Evolutionary conservation across 92 coral and sea anemone genomes (phyloP), one percentile per base, ranked within the genome.

Genomic region (Actinernus sp.): DNA sequence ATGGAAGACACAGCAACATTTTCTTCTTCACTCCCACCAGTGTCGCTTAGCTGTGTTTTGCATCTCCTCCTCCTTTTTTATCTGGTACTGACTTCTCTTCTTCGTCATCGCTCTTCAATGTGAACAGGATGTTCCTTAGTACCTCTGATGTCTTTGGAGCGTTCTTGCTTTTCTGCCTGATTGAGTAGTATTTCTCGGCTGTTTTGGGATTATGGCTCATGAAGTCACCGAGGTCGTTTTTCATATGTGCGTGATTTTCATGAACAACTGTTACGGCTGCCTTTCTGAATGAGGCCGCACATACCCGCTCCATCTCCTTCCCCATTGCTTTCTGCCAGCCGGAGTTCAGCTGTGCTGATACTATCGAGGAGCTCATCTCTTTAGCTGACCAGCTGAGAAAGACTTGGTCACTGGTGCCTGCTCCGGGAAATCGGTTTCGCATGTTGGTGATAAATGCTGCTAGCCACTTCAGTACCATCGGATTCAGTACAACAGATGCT

Each of bases 281-380:
- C 32, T 71, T 71, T 59, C 11, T 16, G 44, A 49, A 45, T 6
- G 18, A 45, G 9, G 51, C 51, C 19, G 51, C 51, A 45, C 19
- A 5, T 5, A 45, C 7, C 19, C 51, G 7, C 6, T 45, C 51
- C 4, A 16, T 5, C 51, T 31, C 48, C 31, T 73, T 61, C 24
- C 80, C 61, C 56, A 49, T 60, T 19, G 79, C 57, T 61, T 61
- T 72, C n/a, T 72, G 71, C 74, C 83, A 76, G 30, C 53, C 64
- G 29, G 68, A 65, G 53, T 65, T 76, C 39, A 53, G 61, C 43
- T 63, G 73, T 23, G 82, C 74, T 1, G 69, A 41, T 21, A 65
- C 32, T 53, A 57, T 58, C 51, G 70, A 76, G 10, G 69, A 76
- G 10, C 50, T 21, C 84, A 65, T 76, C 21, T 48, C 49, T 32